Evolutionary conservation across 2,113 vertebrate species (phyloP), one percentile per base, ranked within the genome.

Genomic region (Caloenas nicobarica): DNA sequence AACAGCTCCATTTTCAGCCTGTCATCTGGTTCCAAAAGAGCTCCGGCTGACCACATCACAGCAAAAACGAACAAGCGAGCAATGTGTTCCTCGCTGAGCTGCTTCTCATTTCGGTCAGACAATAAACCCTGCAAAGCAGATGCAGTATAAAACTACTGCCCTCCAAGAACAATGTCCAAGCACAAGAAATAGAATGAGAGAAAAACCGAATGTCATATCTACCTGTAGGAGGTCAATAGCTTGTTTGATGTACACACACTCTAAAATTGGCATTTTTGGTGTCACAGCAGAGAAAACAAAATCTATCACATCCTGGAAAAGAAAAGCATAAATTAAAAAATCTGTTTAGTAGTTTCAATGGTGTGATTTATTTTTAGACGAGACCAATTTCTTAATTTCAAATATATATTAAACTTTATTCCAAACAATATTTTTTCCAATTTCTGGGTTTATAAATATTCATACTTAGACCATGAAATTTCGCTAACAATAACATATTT

Each of bases 171-270:
- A 87, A 76, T 21, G 46, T 60, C 68, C 23, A 56, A 53, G 33
- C 44, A 81, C 44, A 87, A 77, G 36, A 31, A 80, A 69, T 13
- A 82, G 25, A 66, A 73, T 21, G 38, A 77, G 21, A 80, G 48
- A 65, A 92, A 92, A 76, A 69, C 0, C 1, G 10, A 58, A 70
- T 86, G 58, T 58, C 40, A 10, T 56, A 94, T 86, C 86, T 97
- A 99, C 98, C 98, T 98, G 98, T 88, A 99, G 97, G 77, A 99
- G 97, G 97, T 98, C 98, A 73, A 98, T 98, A 13, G 98, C 98
- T 97, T 99, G 98, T 81, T 97, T 98, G 97, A 99, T 98, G 98
- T 98, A 98, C 98, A 98, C 98, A 51, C 98, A 98, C 91, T 99
- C 98, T 95, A 99, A 96, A 86, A 98, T 89, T 11, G 95, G 93